phyloP scores from a whole-genome alignment of 2,797 vertebrate species.

The Xenentodon cancila region DNA sequence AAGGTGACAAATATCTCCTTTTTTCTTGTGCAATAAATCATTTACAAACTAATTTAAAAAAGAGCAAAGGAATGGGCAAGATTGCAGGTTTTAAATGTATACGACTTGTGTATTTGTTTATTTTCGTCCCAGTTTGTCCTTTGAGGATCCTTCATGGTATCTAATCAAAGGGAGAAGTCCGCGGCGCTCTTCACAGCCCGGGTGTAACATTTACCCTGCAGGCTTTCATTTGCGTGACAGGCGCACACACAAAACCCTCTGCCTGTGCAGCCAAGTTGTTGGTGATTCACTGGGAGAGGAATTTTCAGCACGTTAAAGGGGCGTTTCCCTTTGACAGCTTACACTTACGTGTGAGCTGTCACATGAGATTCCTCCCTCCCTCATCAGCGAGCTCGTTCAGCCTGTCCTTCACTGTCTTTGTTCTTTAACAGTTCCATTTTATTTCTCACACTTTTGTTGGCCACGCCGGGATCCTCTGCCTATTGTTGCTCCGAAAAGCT shows the following conservation, averaged over 20 bases:
- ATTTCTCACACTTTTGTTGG: too few species aligned
- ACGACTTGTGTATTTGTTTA: too few species aligned
- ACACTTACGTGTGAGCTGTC: neutral
- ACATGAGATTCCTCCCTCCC: neutral
- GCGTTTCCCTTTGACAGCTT: conserved; percentile 4
- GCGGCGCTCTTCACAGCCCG: neutral
- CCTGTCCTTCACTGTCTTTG: neutral
- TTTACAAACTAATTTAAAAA: too few species aligned
- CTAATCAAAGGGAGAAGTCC: too few species aligned
- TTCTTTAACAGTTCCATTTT: too few species aligned
- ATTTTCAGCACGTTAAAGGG: conserved; percentile 5
- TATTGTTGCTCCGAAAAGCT: too few species aligned
- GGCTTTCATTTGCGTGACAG: neutral
- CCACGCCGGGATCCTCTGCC: too few species aligned
- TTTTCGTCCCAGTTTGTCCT: too few species aligned
- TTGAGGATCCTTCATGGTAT: too few species aligned
- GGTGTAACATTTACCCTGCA: neutral
- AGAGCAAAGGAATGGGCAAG: too few species aligned
- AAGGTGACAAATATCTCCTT: neutral
- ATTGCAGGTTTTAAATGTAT: too few species aligned
- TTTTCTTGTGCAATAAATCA: neutral
- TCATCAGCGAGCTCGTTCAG: neutral
- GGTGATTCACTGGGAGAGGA: neutral
- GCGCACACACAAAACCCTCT: too few species aligned
- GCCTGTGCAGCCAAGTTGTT: conserved; percentile 1